Evolutionary conservation across 2,113 vertebrate species (phyloP).

Genomic region (Poicephalus gulielmi): DNA sequence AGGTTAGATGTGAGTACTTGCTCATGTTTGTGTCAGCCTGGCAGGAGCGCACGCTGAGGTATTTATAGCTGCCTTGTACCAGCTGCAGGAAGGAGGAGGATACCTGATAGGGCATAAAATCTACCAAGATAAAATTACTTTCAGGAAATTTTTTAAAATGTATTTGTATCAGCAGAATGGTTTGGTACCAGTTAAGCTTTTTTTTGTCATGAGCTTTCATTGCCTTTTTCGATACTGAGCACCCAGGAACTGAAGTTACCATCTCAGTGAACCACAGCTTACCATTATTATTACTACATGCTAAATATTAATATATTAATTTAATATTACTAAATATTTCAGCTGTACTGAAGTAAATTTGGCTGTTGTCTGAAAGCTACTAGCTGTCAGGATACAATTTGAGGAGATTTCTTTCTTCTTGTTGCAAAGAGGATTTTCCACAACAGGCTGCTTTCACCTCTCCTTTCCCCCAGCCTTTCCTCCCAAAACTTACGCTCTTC

Average conservation of each 20-base stretch:
- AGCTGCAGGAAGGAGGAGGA: slow-evolving; percentile 45
- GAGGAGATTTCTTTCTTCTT: neutral
- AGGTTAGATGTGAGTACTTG: neutral
- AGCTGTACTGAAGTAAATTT: neutral
- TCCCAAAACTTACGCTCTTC: neutral
- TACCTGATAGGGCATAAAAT: slow-evolving; percentile 36
- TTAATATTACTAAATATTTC: neutral
- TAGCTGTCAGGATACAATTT: neutral
- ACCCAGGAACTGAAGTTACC: neutral
- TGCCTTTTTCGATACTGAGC: neutral
- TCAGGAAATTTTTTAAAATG: neutral
- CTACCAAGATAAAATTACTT: slow-evolving; percentile 10
- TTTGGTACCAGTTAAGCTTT: neutral
- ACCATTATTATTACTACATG: neutral
- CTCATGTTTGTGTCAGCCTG: neutral
- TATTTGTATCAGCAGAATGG: neutral
- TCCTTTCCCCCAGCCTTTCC: neutral
- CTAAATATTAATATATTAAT: neutral
- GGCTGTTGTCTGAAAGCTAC: neutral
- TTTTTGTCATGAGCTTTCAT: neutral
- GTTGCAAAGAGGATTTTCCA: neutral
- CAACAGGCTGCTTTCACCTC: neutral
- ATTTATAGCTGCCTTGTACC: slow-evolving; percentile 6
- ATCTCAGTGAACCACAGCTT: neutral
- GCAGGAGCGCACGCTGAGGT: neutral